phyloP scores from a whole-genome alignment of 2,113 vertebrate genomes.

The Cacatua alba region DNA sequence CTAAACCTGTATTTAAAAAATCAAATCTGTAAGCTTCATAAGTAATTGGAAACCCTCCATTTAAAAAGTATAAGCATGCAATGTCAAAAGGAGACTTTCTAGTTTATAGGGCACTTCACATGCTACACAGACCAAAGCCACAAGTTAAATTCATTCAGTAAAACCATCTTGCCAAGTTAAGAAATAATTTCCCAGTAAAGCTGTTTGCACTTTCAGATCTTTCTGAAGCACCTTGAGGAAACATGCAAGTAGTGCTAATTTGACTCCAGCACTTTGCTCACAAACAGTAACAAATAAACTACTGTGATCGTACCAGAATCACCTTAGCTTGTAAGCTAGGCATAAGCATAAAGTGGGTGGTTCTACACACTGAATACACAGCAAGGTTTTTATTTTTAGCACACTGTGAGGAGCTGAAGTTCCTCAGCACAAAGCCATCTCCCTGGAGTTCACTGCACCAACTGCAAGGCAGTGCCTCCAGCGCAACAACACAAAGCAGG shows the following conservation, averaged over 20 bases:
- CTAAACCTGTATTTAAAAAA: not conserved
- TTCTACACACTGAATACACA: not conserved
- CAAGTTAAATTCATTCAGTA: not conserved
- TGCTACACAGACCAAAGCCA: not conserved
- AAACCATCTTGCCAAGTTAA: not conserved
- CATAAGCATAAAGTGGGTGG: not conserved
- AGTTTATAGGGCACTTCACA: not conserved
- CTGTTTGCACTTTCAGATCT: not conserved
- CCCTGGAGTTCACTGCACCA: not conserved
- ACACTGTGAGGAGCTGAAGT: not conserved
- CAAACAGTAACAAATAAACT: not conserved
- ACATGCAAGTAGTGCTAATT: not conserved
- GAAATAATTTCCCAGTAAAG: not conserved
- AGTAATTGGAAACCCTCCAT: not conserved
- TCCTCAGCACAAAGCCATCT: accelerated
- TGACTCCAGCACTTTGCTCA: not conserved
- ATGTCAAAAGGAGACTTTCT: not conserved
- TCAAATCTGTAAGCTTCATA: not conserved
- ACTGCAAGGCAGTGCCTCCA: too few species aligned
- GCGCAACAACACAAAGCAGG: accelerated
- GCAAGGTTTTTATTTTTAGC: not conserved
- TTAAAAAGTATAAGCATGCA: not conserved
- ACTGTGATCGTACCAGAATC: accelerated
- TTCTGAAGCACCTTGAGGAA: not conserved
- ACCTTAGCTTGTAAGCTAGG: not conserved